phyloP scores from a whole-genome alignment of 1,140 invertebrate genomes.

The Ceratina japonica region DNA sequence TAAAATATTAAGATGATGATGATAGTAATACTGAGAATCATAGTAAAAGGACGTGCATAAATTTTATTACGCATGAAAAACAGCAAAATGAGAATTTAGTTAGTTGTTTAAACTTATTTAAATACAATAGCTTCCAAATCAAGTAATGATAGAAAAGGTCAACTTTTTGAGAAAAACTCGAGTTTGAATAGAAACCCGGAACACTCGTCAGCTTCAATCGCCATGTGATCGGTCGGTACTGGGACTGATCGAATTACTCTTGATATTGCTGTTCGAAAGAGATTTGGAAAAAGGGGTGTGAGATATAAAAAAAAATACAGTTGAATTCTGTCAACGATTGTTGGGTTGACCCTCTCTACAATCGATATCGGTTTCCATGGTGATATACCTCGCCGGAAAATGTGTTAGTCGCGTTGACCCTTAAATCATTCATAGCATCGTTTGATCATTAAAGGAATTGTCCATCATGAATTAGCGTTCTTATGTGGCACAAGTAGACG shows the following conservation, averaged over 20 bases:
- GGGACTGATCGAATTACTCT: constrained; percentile 49
- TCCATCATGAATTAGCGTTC: no score
- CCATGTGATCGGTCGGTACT: constrained; percentile 43
- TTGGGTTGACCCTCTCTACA: constrained; percentile 60
- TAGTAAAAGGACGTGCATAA: no score
- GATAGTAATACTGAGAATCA: not conserved
- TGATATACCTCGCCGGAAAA: constrained; percentile 72
- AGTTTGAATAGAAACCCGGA: constrained; percentile 10
- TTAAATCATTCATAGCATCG: constrained; percentile 68
- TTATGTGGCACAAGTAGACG: no score
- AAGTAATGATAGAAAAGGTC: no score
- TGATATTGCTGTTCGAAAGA: constrained; percentile 49
- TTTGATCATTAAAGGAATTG: constrained; percentile 16
- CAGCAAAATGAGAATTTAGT: no score
- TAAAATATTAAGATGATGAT: not conserved
- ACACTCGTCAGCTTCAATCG: constrained; percentile 12
- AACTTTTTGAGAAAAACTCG: not conserved
- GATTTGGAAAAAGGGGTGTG: constrained; percentile 42
- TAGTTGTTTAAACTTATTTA: no score
- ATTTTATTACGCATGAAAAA: no score
- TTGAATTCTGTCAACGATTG: constrained; percentile 53
- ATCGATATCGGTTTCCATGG: constrained; percentile 78
- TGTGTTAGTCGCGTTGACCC: constrained; percentile 72
- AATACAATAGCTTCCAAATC: no score
- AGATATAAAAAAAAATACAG: constrained; percentile 60